Conservation (phyloP, 2,797 vertebrate genomes). For the Gambusia yucatana region DNA sequence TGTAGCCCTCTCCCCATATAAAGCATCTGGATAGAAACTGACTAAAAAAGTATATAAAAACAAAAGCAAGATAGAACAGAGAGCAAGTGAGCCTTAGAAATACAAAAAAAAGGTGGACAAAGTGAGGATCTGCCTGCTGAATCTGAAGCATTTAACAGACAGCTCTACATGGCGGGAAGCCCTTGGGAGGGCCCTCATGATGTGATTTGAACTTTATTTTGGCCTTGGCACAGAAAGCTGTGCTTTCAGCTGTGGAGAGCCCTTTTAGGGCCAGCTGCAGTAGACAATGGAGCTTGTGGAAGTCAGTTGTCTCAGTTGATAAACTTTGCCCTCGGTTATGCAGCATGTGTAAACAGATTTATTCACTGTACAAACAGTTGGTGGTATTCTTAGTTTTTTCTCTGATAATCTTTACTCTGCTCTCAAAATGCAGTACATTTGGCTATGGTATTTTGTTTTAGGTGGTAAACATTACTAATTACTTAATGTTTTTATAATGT, state of each 20-base stretch:
- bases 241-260: neutral
- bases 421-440: neutral
- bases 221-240: constrained; percentile 11
- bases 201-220: constrained; percentile 17
- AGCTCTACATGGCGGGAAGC: neutral
- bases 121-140: neutral
- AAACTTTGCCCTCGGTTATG: constrained; percentile 1
- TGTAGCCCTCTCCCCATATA: neutral
- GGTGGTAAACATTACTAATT: neutral
- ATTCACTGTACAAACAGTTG: neutral
- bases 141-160: constrained; percentile 8
- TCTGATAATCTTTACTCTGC: no score
- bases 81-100: neutral
- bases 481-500: neutral
- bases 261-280: neutral
- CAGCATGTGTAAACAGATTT: neutral
- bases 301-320: constrained; percentile 2
- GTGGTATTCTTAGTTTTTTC: neutral
- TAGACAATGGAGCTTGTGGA: constrained; percentile 1
- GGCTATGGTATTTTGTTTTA: neutral
- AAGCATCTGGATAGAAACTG: neutral
- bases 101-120: neutral
- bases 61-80: neutral
- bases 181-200: constrained; percentile 7
- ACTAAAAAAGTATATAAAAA: neutral